phyloP scores from a whole-genome alignment of 92 coral and sea anemone genomes.

The Anthopleura xanthogrammica region DNA sequence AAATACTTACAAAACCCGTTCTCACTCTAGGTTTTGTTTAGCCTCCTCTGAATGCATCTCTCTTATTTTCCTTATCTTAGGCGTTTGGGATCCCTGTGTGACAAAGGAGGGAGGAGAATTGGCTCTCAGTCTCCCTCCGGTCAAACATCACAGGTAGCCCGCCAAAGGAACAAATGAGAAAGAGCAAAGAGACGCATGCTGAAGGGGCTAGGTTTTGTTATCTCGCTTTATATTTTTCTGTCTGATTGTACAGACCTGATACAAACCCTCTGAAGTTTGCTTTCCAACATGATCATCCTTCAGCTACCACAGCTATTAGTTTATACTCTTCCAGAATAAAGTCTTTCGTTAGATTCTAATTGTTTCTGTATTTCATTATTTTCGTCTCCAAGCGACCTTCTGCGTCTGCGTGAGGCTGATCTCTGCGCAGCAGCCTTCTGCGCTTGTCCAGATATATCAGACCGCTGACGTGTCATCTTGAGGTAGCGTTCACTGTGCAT shows the following conservation, averaged over 20 bases:
- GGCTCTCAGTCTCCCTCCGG: too few species aligned
- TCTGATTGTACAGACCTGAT: background rate
- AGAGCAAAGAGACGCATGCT: too few species aligned
- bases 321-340: conserved; percentile 3
- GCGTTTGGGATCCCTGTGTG: too few species aligned
- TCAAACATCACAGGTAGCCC: too few species aligned
- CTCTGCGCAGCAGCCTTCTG: conserved; percentile 90
- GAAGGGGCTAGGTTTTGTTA: background rate
- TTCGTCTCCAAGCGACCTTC: conserved; percentile 86
- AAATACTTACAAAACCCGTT: background rate
- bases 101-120: too few species aligned
- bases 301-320: background rate
- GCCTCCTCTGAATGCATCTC: too few species aligned
- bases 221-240: background rate
- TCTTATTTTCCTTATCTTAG: too few species aligned
- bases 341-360: conserved; percentile 9
- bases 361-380: conserved; percentile 34
- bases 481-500: conserved; percentile 94
- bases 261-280: background rate
- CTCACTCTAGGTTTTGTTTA: background rate
- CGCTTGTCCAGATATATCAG: conserved; percentile 95
- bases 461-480: conserved; percentile 94
- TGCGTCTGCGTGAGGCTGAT: conserved; percentile 79
- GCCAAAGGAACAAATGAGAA: too few species aligned
- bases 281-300: background rate